These are phyloP conservation scores for Drosophila maculinotata DNA, from an alignment of 2,888 invertebrate genomes.

Conservation along the genomic window DNA sequence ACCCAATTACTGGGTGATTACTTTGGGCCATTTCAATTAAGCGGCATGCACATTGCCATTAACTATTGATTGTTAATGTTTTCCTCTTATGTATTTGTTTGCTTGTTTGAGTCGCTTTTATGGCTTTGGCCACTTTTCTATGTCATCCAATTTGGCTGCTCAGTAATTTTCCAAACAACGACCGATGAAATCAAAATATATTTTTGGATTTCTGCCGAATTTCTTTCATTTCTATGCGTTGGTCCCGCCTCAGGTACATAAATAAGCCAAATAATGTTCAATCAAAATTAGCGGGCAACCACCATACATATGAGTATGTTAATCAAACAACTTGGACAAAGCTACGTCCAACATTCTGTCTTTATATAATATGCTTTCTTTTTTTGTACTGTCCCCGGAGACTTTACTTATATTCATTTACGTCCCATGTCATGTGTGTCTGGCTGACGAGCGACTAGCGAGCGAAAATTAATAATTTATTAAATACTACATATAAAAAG, in stretches of 20 bases:
- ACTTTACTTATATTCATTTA: slow-evolving; percentile 57
- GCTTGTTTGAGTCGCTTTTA: slow-evolving; percentile 36
- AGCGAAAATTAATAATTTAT: slow-evolving; percentile 77
- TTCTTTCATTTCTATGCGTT: slow-evolving; percentile 26
- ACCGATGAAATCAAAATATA: slow-evolving; percentile 57
- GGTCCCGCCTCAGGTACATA: slow-evolving; percentile 48
- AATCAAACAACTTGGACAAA: slow-evolving; percentile 36
- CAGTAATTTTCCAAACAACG: slow-evolving; percentile 36
- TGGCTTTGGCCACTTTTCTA: slow-evolving; percentile 48
- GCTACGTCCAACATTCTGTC: slow-evolving; percentile 58
- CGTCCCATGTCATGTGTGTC: slow-evolving; percentile 69
- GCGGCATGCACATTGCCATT: slow-evolving; percentile 34
- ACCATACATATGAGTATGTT: slow-evolving; percentile 17
- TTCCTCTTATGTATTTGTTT: background rate
- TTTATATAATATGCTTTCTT: slow-evolving; percentile 52
- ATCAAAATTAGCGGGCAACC: slow-evolving; percentile 42
- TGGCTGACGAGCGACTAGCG: slow-evolving; percentile 46
- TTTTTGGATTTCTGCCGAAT: slow-evolving; percentile 48
- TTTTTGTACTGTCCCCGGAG: slow-evolving; percentile 6
- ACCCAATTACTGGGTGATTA: slow-evolving; percentile 49
- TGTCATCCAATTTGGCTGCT: slow-evolving; percentile 32
- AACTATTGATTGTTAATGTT: slow-evolving; percentile 40
- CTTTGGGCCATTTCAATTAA: slow-evolving; percentile 40
- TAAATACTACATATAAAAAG: slow-evolving; percentile 65
- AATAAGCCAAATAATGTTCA: slow-evolving; percentile 59